Conservation (phyloP, 2,888 invertebrate species). For the Thymelicus acteon region DNA sequence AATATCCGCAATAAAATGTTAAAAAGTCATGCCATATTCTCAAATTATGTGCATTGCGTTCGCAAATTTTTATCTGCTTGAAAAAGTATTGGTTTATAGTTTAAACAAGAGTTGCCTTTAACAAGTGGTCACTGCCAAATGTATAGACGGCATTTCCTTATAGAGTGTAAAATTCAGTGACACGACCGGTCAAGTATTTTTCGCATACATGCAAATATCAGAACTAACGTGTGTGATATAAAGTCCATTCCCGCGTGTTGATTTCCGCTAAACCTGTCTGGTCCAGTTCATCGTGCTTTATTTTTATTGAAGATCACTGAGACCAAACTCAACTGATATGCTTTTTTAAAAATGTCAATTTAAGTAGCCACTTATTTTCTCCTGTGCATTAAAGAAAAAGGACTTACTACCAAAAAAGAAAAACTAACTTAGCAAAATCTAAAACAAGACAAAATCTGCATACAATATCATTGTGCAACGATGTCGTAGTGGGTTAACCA, state of each 20-base stretch:
- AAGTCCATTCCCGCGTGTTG: constrained; percentile 63
- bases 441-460: neutral
- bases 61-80: constrained; percentile 1
- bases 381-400: neutral
- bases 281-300: constrained; percentile 65
- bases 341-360: neutral
- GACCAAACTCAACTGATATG: neutral
- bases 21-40: neutral
- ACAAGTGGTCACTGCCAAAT: constrained; percentile 80
- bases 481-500: neutral
- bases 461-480: neutral
- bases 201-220: constrained; percentile 58
- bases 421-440: neutral
- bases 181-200: constrained; percentile 55
- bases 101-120: neutral
- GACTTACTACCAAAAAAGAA: no score
- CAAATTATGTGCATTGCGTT: neutral
- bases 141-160: constrained; percentile 74
- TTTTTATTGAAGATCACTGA: constrained; percentile 41
- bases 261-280: constrained; percentile 62
- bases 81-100: neutral
- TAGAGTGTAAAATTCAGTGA: constrained; percentile 73
- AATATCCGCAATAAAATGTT: neutral
- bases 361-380: neutral
- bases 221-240: constrained; percentile 58